Evolutionary conservation across 1,140 invertebrate species (phyloP).

Genomic region (Drosophila miranda): DNA sequence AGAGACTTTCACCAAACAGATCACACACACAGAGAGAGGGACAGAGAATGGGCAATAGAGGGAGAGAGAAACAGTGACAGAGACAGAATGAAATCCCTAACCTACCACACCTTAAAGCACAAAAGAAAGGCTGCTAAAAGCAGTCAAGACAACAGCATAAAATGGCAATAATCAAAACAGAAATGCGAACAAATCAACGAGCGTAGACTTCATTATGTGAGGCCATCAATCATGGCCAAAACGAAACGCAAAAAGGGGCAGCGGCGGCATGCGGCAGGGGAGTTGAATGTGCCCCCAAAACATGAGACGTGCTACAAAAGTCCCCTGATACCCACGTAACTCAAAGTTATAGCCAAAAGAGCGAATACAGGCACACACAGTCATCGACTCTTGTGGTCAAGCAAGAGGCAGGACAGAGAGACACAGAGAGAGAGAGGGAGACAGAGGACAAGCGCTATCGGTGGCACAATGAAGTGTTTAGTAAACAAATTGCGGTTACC

Average conservation of each 20-base stretch:
- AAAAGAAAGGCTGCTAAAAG: conserved; percentile 35
- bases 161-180: conserved; percentile 74
- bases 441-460: conserved; percentile 37
- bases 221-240: conserved; percentile 75
- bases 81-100: conserved; percentile 57
- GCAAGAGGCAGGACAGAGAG: neutral
- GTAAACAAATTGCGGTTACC: conserved; percentile 73
- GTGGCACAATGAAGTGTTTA: conserved; percentile 80
- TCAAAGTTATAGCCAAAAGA: conserved; percentile 34
- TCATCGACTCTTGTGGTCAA: conserved; percentile 66
- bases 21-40: neutral
- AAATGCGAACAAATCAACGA: conserved; percentile 68
- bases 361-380: conserved; percentile 18
- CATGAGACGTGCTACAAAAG: conserved; percentile 49
- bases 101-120: conserved; percentile 68
- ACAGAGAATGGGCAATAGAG: neutral
- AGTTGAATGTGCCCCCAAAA: conserved; percentile 60
- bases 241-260: conserved; percentile 27
- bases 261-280: neutral
- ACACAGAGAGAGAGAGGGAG: neutral
- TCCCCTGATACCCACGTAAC: conserved; percentile 11
- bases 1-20: conserved; percentile 44
- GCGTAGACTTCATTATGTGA: conserved; percentile 67
- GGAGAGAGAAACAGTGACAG: conserved; percentile 3
- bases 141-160: conserved; percentile 57